A percentile compares a stretch with the other conserved stretches of the same genome.
These are phyloP conservation scores for Metallyticus violacea DNA, from an alignment of 2,888 invertebrate species.

Conservation along the genomic window DNA sequence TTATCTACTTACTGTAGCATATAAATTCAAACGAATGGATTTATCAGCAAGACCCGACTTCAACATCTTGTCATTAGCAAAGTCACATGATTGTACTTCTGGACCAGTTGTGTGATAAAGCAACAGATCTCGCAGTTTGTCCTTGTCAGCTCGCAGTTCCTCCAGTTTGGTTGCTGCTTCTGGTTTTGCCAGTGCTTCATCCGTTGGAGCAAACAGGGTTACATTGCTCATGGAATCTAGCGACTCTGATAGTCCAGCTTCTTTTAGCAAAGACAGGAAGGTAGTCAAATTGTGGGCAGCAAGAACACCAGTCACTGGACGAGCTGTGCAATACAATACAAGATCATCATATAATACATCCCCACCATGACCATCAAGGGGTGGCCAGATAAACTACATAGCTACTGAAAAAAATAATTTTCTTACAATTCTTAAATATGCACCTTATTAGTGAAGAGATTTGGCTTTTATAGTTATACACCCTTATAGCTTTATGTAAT, in stretches of 20 bases:
- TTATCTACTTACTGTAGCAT: constrained; percentile 55
- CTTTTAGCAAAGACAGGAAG: constrained; percentile 51
- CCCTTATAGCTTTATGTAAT: too few relatives aligned
- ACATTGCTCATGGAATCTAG: constrained; percentile 46
- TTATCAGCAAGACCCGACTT: constrained; percentile 50
- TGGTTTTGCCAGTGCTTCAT: constrained; percentile 45
- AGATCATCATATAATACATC: too few relatives aligned
- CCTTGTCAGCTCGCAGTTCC: constrained; percentile 45
- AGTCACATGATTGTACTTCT: constrained; percentile 54
- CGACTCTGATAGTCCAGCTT: constrained; percentile 45
- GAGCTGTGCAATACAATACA: constrained; percentile 40
- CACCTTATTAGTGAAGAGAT: too few relatives aligned
- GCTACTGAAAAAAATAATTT: too few relatives aligned
- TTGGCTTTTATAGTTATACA: too few relatives aligned
- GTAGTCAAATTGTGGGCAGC: constrained; percentile 59
- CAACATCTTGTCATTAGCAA: constrained; percentile 54
- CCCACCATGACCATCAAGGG: too few relatives aligned
- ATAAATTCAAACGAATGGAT: constrained; percentile 58
- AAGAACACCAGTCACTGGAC: constrained; percentile 50
- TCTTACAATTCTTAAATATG: too few relatives aligned
- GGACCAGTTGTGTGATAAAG: constrained; percentile 60
- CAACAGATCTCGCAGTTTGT: constrained; percentile 57
- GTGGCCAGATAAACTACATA: too few relatives aligned
- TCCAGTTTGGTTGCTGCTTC: constrained; percentile 38
- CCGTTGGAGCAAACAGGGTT: constrained; percentile 52